These are phyloP conservation scores for Python bivittatus DNA, from an alignment of 2,113 vertebrate species.

Conservation along the genomic window DNA sequence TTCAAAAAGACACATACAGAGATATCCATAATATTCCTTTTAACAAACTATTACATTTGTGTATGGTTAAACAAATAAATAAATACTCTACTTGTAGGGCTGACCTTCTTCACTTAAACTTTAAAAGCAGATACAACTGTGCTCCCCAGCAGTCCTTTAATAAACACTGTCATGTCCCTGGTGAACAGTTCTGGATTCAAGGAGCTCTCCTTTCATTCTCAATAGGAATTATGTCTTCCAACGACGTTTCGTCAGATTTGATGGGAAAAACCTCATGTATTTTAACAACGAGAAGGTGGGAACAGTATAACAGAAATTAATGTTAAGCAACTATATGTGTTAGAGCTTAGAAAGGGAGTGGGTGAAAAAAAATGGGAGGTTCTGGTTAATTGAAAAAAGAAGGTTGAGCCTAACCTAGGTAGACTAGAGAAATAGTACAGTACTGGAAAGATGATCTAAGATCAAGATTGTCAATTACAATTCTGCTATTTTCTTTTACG, in stretches of 20 bases:
- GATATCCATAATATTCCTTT: background rate
- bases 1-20: background rate
- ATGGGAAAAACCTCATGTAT: constrained; percentile 94
- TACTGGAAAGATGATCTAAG: background rate
- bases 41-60: background rate
- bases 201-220: background rate
- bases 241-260: constrained; percentile 92
- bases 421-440: background rate
- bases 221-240: constrained; percentile 96
- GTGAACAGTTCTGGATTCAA: background rate
- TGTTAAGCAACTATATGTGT: background rate
- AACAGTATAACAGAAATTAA: background rate
- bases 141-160: background rate
- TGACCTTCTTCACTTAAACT: background rate
- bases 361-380: background rate
- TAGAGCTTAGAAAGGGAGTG: no score
- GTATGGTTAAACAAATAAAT: background rate
- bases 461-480: background rate
- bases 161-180: background rate
- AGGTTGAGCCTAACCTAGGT: background rate
- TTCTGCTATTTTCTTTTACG: background rate
- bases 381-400: background rate
- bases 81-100: background rate
- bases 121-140: background rate
- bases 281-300: constrained; percentile 92